Base-by-base conservation (phyloP, 2,797 vertebrate species). In the Clarias fuscus region DNA sequence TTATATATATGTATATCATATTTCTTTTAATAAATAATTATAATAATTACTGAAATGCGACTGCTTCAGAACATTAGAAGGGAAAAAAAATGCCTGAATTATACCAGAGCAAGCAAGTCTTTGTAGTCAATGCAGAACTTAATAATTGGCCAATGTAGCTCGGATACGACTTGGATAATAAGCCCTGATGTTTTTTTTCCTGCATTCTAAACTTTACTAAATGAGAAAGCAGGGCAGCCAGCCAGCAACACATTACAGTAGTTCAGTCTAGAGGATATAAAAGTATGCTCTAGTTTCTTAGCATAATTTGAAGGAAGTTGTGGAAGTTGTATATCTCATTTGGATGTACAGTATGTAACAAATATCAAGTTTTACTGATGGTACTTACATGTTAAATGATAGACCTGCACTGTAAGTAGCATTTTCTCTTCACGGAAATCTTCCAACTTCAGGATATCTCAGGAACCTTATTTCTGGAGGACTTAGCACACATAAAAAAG, bases 51-150 rank as follows among this genome's bases (percentile, higher is more conserved):
- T 27, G 10, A 59, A 83, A 17, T 71, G 3, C 22, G 59, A 2
- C 20, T 24, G 53, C 67, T 22, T 58, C 67, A 70, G 10, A 27
- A 53, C 7, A 33, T 67, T 17, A 68, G 11, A 82, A 48, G 37
- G 64, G 6, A 22, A 22, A 43, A 11, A 80, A 43, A 37, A 61
- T 61, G 30, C 7, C n/a, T 68, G 5, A 30, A 10, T 43, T 70
- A 58, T 7, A 58, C 27, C 65, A 83, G 20, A 71, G 27, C 65
- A 70, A 27, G 43, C 27, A 56, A 82, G 27, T 70, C 48, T 48
- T 71, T 86, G 48, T 80, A 68, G 82, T 61, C 58, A 17, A 83
- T 85, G 13, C 80, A 88, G 30, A 86, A 73, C 73, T 65, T 82
- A 73, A 70, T 30, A 48, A 22, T n/a, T 72, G 53, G 67, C 59